Evolutionary conservation across 35 echinoderm and acorn worm genomes (phyloP).

Genomic region (Anneissia japonica): DNA sequence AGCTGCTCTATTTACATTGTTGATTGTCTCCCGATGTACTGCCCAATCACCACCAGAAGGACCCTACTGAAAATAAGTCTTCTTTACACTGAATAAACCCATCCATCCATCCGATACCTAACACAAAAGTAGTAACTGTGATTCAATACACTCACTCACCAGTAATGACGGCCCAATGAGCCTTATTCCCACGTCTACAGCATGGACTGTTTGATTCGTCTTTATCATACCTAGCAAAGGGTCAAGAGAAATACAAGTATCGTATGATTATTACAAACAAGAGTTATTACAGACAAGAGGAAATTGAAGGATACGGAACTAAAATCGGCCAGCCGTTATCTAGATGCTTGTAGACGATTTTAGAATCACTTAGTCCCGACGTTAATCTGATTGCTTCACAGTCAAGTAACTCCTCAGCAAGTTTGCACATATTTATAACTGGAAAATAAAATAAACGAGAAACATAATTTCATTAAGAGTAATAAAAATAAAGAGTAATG

Average conservation of each 20-base stretch:
- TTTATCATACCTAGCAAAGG: conserved; percentile 52
- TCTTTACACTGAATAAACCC: no score
- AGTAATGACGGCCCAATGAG: conserved; percentile 75
- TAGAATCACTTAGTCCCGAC: background rate
- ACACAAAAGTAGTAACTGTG: background rate
- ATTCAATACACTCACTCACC: conserved; percentile 14
- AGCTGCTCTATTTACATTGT: no score
- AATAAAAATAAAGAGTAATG: background rate
- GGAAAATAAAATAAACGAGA: background rate
- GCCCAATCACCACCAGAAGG: no score
- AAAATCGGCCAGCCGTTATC: conserved; percentile 38
- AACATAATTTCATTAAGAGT: background rate
- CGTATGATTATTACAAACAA: background rate
- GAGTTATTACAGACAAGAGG: background rate
- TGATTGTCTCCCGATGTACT: no score
- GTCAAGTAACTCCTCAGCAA: background rate
- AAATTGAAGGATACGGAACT: conserved; percentile 66
- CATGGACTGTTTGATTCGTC: conserved; percentile 51
- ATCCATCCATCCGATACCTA: background rate
- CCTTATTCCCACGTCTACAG: conserved; percentile 49
- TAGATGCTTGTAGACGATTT: conserved; percentile 21
- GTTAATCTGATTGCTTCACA: background rate
- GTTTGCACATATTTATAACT: conserved; percentile 12
- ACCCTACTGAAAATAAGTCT: no score
- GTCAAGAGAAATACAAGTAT: background rate